Conservation (phyloP, 2,888 invertebrate species). For the Volucella inflata region DNA sequence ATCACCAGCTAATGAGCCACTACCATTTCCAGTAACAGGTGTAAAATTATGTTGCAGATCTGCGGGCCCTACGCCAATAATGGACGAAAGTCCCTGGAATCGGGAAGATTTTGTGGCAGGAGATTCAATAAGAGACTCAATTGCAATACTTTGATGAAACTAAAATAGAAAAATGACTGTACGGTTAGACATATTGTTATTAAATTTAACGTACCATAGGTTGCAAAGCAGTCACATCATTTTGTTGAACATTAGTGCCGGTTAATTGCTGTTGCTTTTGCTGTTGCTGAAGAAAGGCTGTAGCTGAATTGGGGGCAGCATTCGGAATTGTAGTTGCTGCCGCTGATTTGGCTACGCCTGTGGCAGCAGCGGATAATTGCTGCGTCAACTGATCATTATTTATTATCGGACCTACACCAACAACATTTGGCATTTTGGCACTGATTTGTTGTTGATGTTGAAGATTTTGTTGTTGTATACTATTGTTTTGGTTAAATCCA, state of each 20-base stretch:
- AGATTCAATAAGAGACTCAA: conserved; percentile 75
- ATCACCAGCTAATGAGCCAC: conserved; percentile 59
- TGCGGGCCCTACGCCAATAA: conserved; percentile 52
- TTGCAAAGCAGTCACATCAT: conserved; percentile 80
- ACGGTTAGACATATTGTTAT: conserved; percentile 39
- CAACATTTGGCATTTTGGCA: conserved; percentile 54
- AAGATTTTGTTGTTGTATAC: conserved; percentile 79
- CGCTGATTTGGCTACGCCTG: conserved; percentile 77
- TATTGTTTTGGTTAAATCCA: conserved; percentile 80
- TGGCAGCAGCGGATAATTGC: conserved; percentile 38
- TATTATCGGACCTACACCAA: conserved; percentile 74
- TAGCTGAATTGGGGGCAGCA: conserved; percentile 28
- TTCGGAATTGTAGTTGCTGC: conserved; percentile 72
- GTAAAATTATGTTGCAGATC: conserved; percentile 76
- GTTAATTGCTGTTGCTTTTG: conserved; percentile 60
- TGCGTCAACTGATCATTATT: conserved; percentile 64
- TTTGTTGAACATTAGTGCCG: conserved; percentile 77
- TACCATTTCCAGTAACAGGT: conserved; percentile 46
- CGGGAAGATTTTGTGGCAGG: conserved; percentile 59
- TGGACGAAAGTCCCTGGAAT: conserved; percentile 59
- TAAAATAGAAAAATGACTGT: conserved; percentile 64
- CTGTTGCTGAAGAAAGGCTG: conserved; percentile 73
- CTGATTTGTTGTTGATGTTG: conserved; percentile 62
- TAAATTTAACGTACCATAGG: conserved; percentile 76
- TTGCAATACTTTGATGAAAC: conserved; percentile 73